Base-by-base conservation (phyloP, 1,140 invertebrate species). In the Cryptotermes secundus region DNA sequence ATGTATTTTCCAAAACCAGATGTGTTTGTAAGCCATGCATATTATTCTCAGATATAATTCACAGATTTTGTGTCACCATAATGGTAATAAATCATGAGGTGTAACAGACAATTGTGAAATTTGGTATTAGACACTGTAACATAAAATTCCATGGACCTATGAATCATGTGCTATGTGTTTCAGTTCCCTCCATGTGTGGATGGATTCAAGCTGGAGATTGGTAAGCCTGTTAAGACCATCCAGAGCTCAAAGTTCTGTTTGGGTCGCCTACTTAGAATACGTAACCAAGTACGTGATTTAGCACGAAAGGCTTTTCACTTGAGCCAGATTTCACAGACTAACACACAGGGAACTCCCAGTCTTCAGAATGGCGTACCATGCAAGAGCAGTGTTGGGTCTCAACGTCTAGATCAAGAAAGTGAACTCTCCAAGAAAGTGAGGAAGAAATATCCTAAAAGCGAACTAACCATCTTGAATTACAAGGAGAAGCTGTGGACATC, bases 191-290 rank as follows among this genome's bases (percentile, higher is more conserved):
- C 45, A 24, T 49, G 38, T 16, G 59, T 83, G n/a, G 49, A 31
- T 7, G 81, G 36, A 12, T 80, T 85, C 24, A 36, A 72, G 12
- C 19, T 85, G 10, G 34, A 49, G 22, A 84, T n/a, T 31, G 85
- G 85, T 2, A 84, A 82, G 79, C 83, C 85, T 31, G 83, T 85
- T 38, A 82, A 80, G 22, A 82, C 31, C 79, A 80, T 85, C 26
- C 26, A 79, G 24, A 85, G 79, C 80, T 85, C 85, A 14, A 85
- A 85, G 53, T 85, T 85, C 49, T 85, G 85, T 49, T 80, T 49
- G 19, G 83, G 83, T 9, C 14, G 49, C 24, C 49, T 85, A 16
- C n/a, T 85, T 26, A 82, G 53, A 34, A 84, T 84, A 31, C 79
- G 83, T 3, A 65, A 79, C 14, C 38, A 85, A n/a, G 42, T 84